phyloP scores from a whole-genome alignment of 35 echinoderm and acorn worm genomes.

The Chiridota heheva region DNA sequence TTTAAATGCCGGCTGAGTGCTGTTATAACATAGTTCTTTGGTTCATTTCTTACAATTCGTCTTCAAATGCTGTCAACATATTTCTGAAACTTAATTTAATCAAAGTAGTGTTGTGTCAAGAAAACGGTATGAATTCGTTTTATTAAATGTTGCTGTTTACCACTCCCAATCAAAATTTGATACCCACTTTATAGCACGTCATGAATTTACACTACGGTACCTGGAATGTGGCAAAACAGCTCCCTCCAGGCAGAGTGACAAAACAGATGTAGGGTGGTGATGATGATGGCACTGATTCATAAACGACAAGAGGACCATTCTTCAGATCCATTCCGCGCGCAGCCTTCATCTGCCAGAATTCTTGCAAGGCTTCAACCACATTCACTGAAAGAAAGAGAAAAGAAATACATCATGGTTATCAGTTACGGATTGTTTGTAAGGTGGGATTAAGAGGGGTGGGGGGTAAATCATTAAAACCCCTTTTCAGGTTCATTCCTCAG shows the following conservation, averaged over 20 bases:
- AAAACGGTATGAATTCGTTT: no score
- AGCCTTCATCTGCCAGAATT: slow-evolving; percentile 99
- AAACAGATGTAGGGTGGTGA: slow-evolving; percentile 91
- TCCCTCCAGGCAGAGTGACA: slow-evolving; percentile 89
- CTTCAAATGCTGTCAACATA: no score
- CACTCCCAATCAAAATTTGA: no score
- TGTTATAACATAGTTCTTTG: no score
- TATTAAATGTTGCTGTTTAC: no score
- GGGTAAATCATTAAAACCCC: no score
- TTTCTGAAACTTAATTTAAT: no score
- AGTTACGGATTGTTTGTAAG: background rate
- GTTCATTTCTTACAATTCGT: no score
- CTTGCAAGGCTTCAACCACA: slow-evolving; percentile 95
- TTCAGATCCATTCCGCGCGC: slow-evolving; percentile 80
- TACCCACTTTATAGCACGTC: background rate
- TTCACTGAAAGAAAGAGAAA: slow-evolving; percentile 61
- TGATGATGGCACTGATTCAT: slow-evolving; percentile 81
- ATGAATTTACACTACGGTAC: slow-evolving; percentile 12
- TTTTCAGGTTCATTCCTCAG: no score
- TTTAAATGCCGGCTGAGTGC: no score
- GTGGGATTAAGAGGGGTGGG: no score
- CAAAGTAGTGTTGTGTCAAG: no score
- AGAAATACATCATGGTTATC: background rate
- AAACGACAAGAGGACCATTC: slow-evolving; percentile 87
- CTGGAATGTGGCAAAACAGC: slow-evolving; percentile 98